phyloP scores from a whole-genome alignment of 2,888 invertebrate genomes.

The Ochropleura leucogaster region DNA sequence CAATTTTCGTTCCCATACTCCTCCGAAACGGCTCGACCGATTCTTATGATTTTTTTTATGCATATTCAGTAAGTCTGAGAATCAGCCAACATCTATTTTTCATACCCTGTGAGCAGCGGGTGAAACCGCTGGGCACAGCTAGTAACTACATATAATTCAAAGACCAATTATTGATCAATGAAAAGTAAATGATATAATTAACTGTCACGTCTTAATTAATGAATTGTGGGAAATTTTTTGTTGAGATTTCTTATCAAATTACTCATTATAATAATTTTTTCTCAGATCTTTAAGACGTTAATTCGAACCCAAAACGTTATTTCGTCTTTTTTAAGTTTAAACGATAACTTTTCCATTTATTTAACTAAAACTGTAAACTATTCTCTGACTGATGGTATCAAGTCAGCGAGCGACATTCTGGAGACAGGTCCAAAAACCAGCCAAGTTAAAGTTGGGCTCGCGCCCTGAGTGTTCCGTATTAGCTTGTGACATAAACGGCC shows the following conservation, averaged over 20 bases:
- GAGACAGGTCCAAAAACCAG: not conserved
- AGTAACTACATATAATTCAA: not conserved
- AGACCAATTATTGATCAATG: not conserved
- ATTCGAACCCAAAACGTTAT: not conserved
- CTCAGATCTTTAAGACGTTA: constrained; percentile 1
- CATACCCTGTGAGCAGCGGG: too few species aligned
- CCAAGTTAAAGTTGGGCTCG: too few species aligned
- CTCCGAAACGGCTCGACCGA: too few species aligned
- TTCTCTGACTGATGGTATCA: constrained; percentile 7
- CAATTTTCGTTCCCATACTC: too few species aligned
- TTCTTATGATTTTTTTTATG: too few species aligned
- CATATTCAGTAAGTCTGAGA: too few species aligned
- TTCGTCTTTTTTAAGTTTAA: constrained; percentile 3
- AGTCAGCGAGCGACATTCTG: constrained; percentile 8
- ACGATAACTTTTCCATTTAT: not conserved
- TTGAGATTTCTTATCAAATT: constrained; percentile 5
- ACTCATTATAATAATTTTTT: not conserved
- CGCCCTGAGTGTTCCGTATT: too few species aligned
- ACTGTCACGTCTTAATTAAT: not conserved
- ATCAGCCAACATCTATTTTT: too few species aligned
- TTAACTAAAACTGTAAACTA: constrained; percentile 16
- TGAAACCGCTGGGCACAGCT: too few species aligned
- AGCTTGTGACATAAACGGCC: too few species aligned
- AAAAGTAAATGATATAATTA: constrained; percentile 24
- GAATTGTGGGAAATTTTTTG: constrained; percentile 4